Conservation (phyloP, 2,797 vertebrate genomes). For the Darevskia mixta region DNA sequence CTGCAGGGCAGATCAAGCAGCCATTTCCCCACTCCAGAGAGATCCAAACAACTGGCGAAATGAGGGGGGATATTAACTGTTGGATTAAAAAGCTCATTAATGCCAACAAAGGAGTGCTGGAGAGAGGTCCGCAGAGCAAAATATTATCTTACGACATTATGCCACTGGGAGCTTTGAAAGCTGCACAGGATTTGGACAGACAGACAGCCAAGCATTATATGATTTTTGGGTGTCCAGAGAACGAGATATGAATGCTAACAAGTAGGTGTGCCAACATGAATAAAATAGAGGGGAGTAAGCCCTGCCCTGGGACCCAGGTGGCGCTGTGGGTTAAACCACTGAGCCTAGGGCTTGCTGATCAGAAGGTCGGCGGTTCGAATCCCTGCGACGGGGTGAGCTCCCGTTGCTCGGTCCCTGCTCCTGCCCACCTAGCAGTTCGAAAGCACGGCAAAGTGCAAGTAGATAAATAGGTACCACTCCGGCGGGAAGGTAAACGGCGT, state of each 20-base stretch:
- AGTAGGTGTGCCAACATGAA: background rate
- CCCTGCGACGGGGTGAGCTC: no score
- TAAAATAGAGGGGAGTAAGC: no score
- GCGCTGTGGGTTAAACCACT: no score
- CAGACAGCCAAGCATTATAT: background rate
- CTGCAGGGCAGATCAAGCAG: conserved; percentile 7
- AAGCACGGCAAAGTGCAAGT: no score
- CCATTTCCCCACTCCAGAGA: conserved; percentile 13
- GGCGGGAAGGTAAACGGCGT: no score
- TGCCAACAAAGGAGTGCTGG: conserved; percentile 3
- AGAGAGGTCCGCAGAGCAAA: background rate
- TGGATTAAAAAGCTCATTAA: conserved; percentile 29
- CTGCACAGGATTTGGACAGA: background rate
- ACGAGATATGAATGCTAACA: background rate
- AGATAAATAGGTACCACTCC: no score
- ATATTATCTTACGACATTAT: background rate
- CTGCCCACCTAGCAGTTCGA: no score
- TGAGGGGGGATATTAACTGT: background rate
- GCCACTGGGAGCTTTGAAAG: background rate
- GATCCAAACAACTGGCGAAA: conserved; percentile 23
- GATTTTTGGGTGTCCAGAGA: background rate
- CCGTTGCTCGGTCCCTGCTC: no score
- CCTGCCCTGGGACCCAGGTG: no score
- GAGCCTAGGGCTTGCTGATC: no score
- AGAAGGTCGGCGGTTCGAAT: no score